These are phyloP conservation scores for Lampropteryx suffumata DNA, from an alignment of 2,888 invertebrate genomes.

Conservation along the genomic window DNA sequence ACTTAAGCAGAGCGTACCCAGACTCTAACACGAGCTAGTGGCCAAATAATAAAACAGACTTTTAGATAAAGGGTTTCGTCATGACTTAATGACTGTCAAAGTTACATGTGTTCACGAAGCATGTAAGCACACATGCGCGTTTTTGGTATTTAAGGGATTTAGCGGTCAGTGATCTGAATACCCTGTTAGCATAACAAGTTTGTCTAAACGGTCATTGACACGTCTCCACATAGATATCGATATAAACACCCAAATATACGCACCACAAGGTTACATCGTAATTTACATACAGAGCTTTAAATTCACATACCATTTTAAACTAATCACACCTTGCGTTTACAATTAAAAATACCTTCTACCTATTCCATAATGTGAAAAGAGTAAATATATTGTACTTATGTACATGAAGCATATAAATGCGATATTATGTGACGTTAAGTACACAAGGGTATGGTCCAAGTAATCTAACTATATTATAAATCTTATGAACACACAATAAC, in stretches of 20 bases:
- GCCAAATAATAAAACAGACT: no score
- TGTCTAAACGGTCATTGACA: background rate
- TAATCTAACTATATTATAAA: slow-evolving; percentile 20
- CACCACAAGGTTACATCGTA: slow-evolving; percentile 8
- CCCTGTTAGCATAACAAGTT: background rate
- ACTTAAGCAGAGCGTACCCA: no score
- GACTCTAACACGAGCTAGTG: no score
- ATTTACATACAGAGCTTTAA: background rate
- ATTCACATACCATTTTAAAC: slow-evolving; percentile 4
- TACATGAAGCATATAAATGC: slow-evolving; percentile 18
- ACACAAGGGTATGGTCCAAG: slow-evolving; percentile 26
- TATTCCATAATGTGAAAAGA: slow-evolving; percentile 3
- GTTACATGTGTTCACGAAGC: no score
- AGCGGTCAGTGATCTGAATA: no score
- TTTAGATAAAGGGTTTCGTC: no score
- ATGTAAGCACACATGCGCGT: no score
- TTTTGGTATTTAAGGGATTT: no score
- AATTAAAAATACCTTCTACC: slow-evolving; percentile 9
- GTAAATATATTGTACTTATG: slow-evolving; percentile 19
- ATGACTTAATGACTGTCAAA: no score
- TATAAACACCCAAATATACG: background rate
- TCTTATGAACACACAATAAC: slow-evolving; percentile 31
- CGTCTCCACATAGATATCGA: background rate
- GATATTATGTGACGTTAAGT: slow-evolving; percentile 22
- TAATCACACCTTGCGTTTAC: background rate